Percentiles rank a stretch among this genome's conserved stretches.
phyloP scores from a whole-genome alignment of 2,113 vertebrate genomes.

The Apistogramma diplotaenia region DNA sequence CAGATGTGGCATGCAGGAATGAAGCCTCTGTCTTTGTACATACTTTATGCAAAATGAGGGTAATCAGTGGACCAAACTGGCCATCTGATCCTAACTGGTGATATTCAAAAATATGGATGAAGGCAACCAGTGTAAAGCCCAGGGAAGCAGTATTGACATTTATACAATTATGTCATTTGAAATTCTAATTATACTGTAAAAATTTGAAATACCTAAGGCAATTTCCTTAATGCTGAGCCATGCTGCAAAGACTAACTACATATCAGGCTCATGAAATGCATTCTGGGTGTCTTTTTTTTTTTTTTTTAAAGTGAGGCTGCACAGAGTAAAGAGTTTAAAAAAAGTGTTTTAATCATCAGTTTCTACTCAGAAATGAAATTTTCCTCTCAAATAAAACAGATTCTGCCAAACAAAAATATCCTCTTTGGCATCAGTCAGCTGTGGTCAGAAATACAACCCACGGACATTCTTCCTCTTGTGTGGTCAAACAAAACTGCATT shows the following conservation, averaged over 20 bases:
- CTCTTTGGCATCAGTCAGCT: neutral
- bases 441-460: neutral
- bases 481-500: neutral
- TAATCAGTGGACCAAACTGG: neutral
- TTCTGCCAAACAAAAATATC: neutral
- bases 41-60: constrained; percentile 16
- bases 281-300: neutral
- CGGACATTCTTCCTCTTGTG: neutral
- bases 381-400: neutral
- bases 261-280: neutral
- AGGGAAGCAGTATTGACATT: neutral
- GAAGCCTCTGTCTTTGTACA: neutral
- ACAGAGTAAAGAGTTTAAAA: neutral
- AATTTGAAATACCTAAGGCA: constrained; percentile 6
- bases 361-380: neutral
- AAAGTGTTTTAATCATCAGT: neutral
- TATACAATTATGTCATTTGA: constrained; percentile 19
- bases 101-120: constrained; percentile 26
- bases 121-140: neutral
- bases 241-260: neutral
- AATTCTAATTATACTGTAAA: constrained; percentile 17
- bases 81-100: neutral
- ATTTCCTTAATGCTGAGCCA: constrained; percentile 29
- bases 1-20: neutral
- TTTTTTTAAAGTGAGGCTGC: neutral